These are phyloP conservation scores for Bombus vancouverensis DNA, from an alignment of 1,140 invertebrate genomes.

Conservation along the genomic window DNA sequence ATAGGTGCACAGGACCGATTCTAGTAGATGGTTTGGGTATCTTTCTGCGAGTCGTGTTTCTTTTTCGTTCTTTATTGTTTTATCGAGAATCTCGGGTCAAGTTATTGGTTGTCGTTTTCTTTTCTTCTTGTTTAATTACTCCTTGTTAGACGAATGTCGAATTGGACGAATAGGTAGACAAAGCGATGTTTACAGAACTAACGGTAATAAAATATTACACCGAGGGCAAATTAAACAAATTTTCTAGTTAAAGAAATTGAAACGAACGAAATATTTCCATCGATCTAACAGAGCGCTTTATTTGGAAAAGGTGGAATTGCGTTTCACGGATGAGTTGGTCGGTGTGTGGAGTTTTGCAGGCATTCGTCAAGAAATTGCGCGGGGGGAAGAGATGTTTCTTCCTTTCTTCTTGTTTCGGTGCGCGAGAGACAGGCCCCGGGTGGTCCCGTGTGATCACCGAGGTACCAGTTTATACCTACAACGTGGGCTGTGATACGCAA, in stretches of 20 bases:
- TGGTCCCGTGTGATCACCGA: conserved; percentile 49
- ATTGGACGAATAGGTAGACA: neutral
- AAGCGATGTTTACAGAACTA: neutral
- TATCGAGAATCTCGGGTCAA: neutral
- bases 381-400: conserved; percentile 12
- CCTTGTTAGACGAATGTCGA: neutral
- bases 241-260: too few relatives aligned
- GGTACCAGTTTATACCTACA: conserved; percentile 51
- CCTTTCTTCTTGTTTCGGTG: conserved; percentile 28
- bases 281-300: neutral
- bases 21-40: neutral
- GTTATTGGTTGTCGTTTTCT: neutral
- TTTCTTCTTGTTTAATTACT: neutral
- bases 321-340: neutral
- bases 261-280: neutral
- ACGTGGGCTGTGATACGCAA: conserved; percentile 52
- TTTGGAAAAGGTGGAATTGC: neutral
- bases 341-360: neutral
- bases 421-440: conserved; percentile 40
- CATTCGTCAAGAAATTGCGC: conserved; percentile 35
- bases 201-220: too few relatives aligned
- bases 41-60: neutral
- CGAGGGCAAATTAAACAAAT: too few relatives aligned
- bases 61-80: neutral
- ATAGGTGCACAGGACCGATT: neutral